These are phyloP conservation scores for Allolobophora icterica DNA, from an alignment of 2,888 invertebrate species.

Conservation along the genomic window DNA sequence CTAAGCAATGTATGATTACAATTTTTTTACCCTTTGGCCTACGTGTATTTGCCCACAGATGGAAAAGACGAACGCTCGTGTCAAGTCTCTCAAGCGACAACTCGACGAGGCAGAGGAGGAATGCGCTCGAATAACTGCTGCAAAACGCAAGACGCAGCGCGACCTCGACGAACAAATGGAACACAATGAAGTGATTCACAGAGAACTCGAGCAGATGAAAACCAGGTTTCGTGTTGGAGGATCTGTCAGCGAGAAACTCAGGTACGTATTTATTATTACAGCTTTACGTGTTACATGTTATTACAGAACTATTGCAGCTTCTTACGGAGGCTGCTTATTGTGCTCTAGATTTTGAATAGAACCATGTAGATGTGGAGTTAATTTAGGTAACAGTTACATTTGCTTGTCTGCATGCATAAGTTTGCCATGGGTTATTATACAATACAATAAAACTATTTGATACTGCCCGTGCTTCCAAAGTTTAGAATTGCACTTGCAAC, in stretches of 20 bases:
- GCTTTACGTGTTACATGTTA: background rate
- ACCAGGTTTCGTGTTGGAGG: slow-evolving; percentile 44
- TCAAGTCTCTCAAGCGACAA: slow-evolving; percentile 86
- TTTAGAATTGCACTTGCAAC: no score
- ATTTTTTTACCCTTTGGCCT: background rate
- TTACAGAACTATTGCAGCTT: background rate
- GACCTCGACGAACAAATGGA: slow-evolving; percentile 96
- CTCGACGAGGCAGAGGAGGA: slow-evolving; percentile 97
- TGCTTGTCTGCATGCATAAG: no score
- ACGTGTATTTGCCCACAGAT: slow-evolving; percentile 52
- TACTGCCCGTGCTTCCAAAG: no score
- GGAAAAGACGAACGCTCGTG: slow-evolving; percentile 68
- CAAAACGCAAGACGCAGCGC: slow-evolving; percentile 92
- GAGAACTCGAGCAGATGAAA: slow-evolving; percentile 82
- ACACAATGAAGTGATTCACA: slow-evolving; percentile 83
- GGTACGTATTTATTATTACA: slow-evolving; percentile 19
- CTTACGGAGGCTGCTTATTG: no score
- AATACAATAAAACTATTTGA: no score
- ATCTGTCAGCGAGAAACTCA: slow-evolving; percentile 33
- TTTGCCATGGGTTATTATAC: no score
- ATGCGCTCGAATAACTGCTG: slow-evolving; percentile 88
- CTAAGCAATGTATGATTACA: no score
- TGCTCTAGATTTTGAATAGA: no score
- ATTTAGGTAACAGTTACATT: no score
- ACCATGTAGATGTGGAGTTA: no score